These are phyloP conservation scores for Pachyuromys duprasi DNA, from an alignment of 2,797 vertebrate genomes.

Conservation along the genomic window DNA sequence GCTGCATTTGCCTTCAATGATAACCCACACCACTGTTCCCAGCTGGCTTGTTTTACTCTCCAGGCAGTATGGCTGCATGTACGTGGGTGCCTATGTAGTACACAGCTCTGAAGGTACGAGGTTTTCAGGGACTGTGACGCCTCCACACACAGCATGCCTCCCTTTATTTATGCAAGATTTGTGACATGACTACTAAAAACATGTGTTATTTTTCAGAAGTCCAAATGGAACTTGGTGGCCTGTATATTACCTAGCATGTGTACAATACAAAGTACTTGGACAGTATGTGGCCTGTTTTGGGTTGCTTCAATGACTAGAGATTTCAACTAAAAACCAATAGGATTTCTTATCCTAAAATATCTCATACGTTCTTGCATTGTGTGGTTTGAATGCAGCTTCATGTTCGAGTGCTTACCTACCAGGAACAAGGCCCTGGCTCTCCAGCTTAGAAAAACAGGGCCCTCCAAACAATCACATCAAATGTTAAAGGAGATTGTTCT, in stretches of 20 bases:
- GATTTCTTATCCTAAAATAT: constrained; percentile 14
- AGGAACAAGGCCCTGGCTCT: background rate
- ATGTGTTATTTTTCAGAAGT: background rate
- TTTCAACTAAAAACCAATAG: background rate
- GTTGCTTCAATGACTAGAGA: background rate
- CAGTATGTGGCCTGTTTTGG: background rate
- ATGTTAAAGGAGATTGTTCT: background rate
- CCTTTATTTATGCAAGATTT: background rate
- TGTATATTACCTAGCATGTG: background rate
- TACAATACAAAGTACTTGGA: background rate
- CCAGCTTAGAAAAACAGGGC: background rate
- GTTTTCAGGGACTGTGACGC: background rate
- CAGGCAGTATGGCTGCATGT: background rate
- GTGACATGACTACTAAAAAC: background rate
- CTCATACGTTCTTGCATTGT: background rate
- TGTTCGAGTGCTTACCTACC: background rate
- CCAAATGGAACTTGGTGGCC: background rate
- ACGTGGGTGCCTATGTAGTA: background rate
- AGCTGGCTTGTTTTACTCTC: background rate
- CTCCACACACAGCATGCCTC: background rate
- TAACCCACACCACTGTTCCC: background rate
- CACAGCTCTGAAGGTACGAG: background rate
- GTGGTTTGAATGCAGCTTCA: background rate
- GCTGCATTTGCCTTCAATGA: background rate
- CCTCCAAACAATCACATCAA: background rate